Base-by-base conservation (phyloP, 2,113 vertebrate species). In the Hirundichthys speculiger region DNA sequence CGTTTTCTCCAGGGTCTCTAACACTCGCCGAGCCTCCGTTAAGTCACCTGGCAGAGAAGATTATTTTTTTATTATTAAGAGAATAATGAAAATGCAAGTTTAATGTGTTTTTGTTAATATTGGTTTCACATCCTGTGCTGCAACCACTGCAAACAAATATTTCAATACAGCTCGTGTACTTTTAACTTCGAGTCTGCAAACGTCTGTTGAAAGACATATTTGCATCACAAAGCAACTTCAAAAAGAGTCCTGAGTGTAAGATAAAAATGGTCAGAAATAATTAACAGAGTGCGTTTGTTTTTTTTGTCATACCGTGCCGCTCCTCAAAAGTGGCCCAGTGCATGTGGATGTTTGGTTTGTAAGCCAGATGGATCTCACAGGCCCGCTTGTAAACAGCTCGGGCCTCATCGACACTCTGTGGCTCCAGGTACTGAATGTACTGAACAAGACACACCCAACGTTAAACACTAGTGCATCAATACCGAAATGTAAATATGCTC, bases 301-400 rank as follows among this genome's bases (percentile, higher is more conserved):
- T 34, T 34, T 34, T 7, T 10, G 9, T n/a, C 87, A 48, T 72
- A 95, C 95, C 94, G 2, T 95, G 93, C 48, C 92, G 90, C 82
- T 96, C 95, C 74, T 96, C 94, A 20, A 95, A 96, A 8, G 90
- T 93, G 0, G 94, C 92, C 94, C 95, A 95, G 12, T 93, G 90
- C 76, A 95, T 87, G 73, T 95, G 93, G 77, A 95, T 90, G 85
- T 87, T 94, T 73, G 92, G 93, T 45, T 93, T 95, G 27, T 88
- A 50, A 0, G 89, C 86, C 49, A 96, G 82, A 72, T 95, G 94
- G 55, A 93, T 77, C 51, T 91, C 88, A 46, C 94, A 95, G n/a
- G 94, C 94, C 12, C 94, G 51, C 55, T 79, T 90, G 64, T 92
- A 95, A 15, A 94, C 86, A 0, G 75, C 88, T 8, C 93, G 84